Conservation (phyloP, 1,140 invertebrate genomes). For the Drosophila novamexicana region DNA sequence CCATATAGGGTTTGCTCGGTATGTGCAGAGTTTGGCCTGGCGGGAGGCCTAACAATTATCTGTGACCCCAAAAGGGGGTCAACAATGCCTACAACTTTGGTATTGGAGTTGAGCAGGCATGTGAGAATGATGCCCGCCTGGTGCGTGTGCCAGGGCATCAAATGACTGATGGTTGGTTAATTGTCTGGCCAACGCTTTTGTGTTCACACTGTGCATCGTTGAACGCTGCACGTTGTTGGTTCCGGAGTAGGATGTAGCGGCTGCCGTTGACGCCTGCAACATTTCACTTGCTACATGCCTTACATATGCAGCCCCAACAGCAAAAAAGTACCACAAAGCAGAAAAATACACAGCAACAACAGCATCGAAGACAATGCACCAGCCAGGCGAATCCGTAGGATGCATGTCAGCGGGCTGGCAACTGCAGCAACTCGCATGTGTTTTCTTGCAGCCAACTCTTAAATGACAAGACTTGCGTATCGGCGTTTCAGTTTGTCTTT, state of each 20-base stretch:
- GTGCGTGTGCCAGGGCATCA: constrained; percentile 63
- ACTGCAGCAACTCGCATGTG: constrained; percentile 21
- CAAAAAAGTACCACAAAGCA: constrained; percentile 6
- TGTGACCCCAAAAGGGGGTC: constrained; percentile 48
- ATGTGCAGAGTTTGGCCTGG: constrained; percentile 19
- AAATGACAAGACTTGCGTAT: background rate
- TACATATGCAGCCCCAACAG: constrained; percentile 38
- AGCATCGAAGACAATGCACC: constrained; percentile 74
- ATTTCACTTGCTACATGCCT: constrained; percentile 72
- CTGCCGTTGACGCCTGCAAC: constrained; percentile 75
- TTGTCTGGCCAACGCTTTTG: constrained; percentile 79
- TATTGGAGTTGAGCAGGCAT: constrained; percentile 5
- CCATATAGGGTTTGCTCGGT: background rate
- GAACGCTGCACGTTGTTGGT: background rate
- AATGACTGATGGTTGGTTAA: constrained; percentile 82
- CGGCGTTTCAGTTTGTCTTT: constrained; percentile 6
- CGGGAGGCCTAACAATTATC: constrained; percentile 51
- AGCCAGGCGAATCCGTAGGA: constrained; percentile 33
- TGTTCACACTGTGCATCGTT: constrained; percentile 33
- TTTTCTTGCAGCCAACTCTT: constrained; percentile 12
- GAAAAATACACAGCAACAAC: constrained; percentile 17
- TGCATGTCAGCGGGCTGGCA: constrained; percentile 42
- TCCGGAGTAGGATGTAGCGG: constrained; percentile 40
- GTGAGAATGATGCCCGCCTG: constrained; percentile 37
- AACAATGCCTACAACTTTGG: constrained; percentile 32